These are phyloP conservation scores for Crocuta crocuta DNA, from an alignment of 2,113 vertebrate genomes.

Conservation along the genomic window DNA sequence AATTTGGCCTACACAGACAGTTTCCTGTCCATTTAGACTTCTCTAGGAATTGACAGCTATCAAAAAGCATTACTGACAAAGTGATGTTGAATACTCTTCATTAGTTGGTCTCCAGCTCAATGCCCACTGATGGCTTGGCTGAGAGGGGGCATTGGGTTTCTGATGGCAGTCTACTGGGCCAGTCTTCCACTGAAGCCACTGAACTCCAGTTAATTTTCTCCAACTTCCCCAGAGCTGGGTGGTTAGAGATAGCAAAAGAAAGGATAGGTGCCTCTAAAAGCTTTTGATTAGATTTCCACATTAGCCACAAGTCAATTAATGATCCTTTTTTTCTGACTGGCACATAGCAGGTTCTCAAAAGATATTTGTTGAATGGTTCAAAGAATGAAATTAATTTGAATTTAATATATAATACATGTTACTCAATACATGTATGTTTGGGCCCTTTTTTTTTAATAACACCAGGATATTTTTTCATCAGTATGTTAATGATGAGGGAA, in stretches of 20 bases:
- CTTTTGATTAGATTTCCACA: not conserved
- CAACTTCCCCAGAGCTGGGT: not conserved
- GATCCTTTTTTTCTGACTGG: slow-evolving; percentile 19
- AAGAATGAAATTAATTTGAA: slow-evolving; percentile 18
- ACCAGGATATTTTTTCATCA: slow-evolving; percentile 9
- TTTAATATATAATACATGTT: not conserved
- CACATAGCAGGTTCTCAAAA: not conserved
- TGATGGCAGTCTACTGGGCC: not conserved
- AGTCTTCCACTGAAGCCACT: not conserved
- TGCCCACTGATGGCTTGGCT: slow-evolving; percentile 25
- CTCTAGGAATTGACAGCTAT: not conserved
- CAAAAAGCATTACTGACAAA: slow-evolving; percentile 25
- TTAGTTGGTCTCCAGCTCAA: not conserved
- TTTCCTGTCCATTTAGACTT: not conserved
- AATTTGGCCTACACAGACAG: not conserved
- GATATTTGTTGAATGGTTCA: not conserved
- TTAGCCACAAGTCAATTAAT: not conserved
- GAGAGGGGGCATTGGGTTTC: not conserved
- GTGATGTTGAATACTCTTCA: not conserved
- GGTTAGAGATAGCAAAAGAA: not conserved
- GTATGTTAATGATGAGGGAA: not conserved
- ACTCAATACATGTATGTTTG: not conserved
- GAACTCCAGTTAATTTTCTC: slow-evolving; percentile 1
- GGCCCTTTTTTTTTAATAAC: not conserved
- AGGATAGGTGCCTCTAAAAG: not conserved